Percentiles rank a stretch among this genome's conserved stretches.
phyloP scores from a whole-genome alignment of 2,113 vertebrate species.

The Catharus minimus region DNA sequence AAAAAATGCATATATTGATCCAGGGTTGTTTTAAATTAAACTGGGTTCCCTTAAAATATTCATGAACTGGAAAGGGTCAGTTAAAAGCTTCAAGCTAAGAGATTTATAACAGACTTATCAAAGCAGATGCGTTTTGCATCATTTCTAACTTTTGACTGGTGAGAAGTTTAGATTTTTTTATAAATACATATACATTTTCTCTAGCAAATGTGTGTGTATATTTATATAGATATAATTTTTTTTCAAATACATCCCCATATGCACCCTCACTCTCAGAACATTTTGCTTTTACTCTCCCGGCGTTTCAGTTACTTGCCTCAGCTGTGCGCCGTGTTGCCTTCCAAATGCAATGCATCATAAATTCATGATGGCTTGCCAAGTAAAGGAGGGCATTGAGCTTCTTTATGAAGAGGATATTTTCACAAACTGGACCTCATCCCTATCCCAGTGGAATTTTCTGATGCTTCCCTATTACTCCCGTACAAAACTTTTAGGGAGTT shows the following conservation, averaged over 20 bases:
- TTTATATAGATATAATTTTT: conserved; percentile 63
- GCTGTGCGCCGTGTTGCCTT: conserved; percentile 71
- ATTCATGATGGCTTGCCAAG: conserved; percentile 71
- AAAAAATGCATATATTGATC: conserved; percentile 64
- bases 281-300: conserved; percentile 60
- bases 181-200: conserved; percentile 63
- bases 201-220: conserved; percentile 68
- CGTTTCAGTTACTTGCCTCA: conserved; percentile 67
- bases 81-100: conserved; percentile 56
- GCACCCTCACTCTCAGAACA: conserved; percentile 66
- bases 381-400: conserved; percentile 69
- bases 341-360: conserved; percentile 74
- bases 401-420: conserved; percentile 76
- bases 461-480: conserved; percentile 72
- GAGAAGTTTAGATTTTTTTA: conserved; percentile 64
- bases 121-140: conserved; percentile 66
- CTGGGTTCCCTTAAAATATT: conserved; percentile 52
- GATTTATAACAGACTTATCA: conserved; percentile 58
- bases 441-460: conserved; percentile 78
- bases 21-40: conserved; percentile 64
- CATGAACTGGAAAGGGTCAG: conserved; percentile 61
- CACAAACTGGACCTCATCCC: conserved; percentile 75
- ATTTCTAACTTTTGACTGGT: conserved; percentile 65
- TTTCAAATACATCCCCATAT: conserved; percentile 69
- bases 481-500: conserved; percentile 74